Evolutionary conservation across 2,888 invertebrate species (phyloP).

Genomic region (Lutraria lutraria): DNA sequence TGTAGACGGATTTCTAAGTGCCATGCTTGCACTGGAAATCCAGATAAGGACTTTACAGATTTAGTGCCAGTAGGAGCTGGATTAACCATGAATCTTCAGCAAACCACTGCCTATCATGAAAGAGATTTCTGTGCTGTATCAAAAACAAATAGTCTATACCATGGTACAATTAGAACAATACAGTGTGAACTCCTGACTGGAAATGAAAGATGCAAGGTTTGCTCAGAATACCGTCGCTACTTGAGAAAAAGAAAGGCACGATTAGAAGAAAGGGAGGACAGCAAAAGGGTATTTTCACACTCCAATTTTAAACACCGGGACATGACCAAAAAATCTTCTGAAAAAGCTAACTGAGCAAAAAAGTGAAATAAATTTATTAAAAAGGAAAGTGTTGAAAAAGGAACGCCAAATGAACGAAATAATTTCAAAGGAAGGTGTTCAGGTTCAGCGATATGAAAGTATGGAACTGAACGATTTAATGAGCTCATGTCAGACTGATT

Average conservation of each 20-base stretch:
- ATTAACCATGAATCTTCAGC: background rate
- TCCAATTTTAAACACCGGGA: conserved; percentile 32
- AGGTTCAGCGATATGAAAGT: conserved; percentile 5
- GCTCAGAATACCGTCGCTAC: background rate
- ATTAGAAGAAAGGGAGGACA: background rate
- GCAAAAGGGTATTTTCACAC: too few relatives aligned
- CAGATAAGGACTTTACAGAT: conserved; percentile 32
- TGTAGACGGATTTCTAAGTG: background rate
- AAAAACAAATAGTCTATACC: background rate
- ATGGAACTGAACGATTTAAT: conserved; percentile 44
- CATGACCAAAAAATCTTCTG: conserved; percentile 21
- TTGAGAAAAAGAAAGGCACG: conserved; percentile 2
- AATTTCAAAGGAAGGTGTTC: conserved; percentile 20
- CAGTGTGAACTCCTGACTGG: background rate
- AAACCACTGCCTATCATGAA: conserved; percentile 37
- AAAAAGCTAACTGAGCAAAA: conserved; percentile 50
- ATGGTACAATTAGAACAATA: background rate
- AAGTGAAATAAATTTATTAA: conserved; percentile 37
- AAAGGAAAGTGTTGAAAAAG: conserved; percentile 24
- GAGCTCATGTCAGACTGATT: background rate
- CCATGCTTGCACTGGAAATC: conserved; percentile 49
- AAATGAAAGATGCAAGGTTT: background rate
- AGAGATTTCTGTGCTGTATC: conserved; percentile 34
- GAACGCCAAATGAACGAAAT: conserved; percentile 25
- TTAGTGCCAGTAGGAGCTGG: conserved; percentile 37